Evolutionary conservation across 2,113 vertebrate species (phyloP), one percentile per base, ranked within the genome.

Genomic region (Gorsachius goisagi): DNA sequence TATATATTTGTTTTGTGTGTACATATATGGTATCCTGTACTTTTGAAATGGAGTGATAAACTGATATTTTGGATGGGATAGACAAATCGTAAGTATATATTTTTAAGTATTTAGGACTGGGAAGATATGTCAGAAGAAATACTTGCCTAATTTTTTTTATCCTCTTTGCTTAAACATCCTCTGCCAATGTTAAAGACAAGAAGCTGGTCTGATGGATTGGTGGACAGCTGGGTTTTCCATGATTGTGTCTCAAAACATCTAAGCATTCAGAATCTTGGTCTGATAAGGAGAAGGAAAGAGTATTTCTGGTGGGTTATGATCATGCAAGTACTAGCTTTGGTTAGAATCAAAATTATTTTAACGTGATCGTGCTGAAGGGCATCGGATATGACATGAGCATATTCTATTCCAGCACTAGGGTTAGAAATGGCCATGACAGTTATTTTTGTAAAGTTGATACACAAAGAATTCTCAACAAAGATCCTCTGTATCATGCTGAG

Each of bases 21-120:
- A 9, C 24, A 2, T 9, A 6, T 4, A 8, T 1, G 2, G 4
- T 33, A 39, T 66, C 37, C 47, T 14, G 7, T 44, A 30, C 52
- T 68, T 81, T n/a, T 62, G 24, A 12, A 68, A 55, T 18, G 26
- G 32, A 44, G 12, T 30, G 14, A 37, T 22, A 21, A 60, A 21
- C 55, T 78, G 66, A 1, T 37, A 15, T 26, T 84, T 63, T 32
- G 47, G n/a, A 2, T 52, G 35, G 27, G 18, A 4, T 24, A 6
- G 50, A 32, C 32, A 64, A 67, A 33, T 64, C 12, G 5, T 9
- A 23, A 53, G 23, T 13, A 1, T 33, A 3, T 50, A 19, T 58
- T 71, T 71, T 13, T 0, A 52, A 60, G 59, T 52, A 47, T 28
- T 68, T 52, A 45, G 15, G 27, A 9, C 37, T 66, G 45, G 33